Evolutionary conservation across 2,113 vertebrate genomes (phyloP).

Genomic region (Boulengeromyrus knoepffleri): DNA sequence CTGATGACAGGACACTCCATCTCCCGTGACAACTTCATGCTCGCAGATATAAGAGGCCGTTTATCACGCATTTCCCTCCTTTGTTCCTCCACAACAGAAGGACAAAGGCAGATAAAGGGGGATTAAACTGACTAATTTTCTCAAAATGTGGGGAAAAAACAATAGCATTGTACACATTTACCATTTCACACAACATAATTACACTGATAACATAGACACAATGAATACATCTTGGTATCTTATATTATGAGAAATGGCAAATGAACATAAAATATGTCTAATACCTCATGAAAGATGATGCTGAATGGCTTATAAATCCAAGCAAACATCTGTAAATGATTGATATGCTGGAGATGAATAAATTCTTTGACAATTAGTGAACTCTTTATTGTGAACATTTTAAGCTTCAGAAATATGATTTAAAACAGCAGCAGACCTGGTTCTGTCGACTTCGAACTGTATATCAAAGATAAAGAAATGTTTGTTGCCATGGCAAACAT

Average conservation of each 20-base stretch:
- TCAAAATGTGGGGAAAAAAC: background rate
- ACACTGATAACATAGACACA: background rate
- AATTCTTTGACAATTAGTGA: background rate
- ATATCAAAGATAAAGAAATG: background rate
- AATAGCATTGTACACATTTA: background rate
- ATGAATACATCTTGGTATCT: background rate
- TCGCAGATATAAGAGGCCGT: background rate
- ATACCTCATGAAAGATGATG: background rate
- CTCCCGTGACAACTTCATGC: background rate
- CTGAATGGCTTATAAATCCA: background rate
- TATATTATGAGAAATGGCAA: background rate
- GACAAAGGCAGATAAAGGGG: constrained; percentile 6
- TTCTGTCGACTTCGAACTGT: background rate
- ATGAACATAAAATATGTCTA: background rate
- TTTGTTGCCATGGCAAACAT: constrained; percentile 25
- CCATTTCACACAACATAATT: background rate
- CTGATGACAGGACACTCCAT: constrained; percentile 10
- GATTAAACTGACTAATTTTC: background rate
- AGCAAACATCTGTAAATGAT: background rate
- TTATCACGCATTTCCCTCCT: background rate
- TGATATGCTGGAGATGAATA: background rate
- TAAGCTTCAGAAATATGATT: background rate
- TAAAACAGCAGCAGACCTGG: background rate
- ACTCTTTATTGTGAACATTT: background rate
- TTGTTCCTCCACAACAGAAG: background rate